Percentiles rank a stretch among this genome's conserved stretches.
Evolutionary conservation across 2,888 invertebrate species (phyloP).

Genomic region (Mesorhabditis spiculigera): DNA sequence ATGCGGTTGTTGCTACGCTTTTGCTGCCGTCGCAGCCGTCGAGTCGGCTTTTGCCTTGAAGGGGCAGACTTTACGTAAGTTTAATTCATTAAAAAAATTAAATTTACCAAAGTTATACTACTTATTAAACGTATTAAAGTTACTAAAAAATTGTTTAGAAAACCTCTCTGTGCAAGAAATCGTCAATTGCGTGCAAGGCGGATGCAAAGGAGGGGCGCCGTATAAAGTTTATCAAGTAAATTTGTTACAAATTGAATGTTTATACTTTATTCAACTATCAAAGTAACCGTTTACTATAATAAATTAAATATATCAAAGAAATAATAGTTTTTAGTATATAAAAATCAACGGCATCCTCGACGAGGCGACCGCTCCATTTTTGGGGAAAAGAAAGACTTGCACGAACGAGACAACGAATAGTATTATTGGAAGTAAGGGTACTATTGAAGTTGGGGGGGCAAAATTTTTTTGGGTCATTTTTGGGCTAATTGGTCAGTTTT

Average conservation of each 20-base stretch:
- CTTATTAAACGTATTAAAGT: background rate
- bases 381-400: background rate
- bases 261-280: too few relatives aligned
- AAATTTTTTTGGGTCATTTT: too few relatives aligned
- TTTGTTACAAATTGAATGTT: too few relatives aligned
- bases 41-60: background rate
- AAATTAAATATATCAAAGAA: background rate
- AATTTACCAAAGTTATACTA: background rate
- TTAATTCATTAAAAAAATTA: background rate
- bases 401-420: background rate
- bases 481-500: too few relatives aligned
- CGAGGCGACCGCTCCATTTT: background rate
- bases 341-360: background rate
- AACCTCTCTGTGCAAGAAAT: background rate
- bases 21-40: background rate
- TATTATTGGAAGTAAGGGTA: too few relatives aligned
- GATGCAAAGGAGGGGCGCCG: background rate
- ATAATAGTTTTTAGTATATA: background rate
- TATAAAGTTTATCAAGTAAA: background rate
- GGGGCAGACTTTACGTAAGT: background rate
- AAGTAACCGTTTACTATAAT: too few relatives aligned
- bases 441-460: too few relatives aligned
- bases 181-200: background rate
- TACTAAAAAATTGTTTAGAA: background rate
- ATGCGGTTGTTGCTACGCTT: slow-evolving; percentile 5